Evolutionary conservation across 2,113 vertebrate genomes (phyloP).

Genomic region (Semnornis frantzii): DNA sequence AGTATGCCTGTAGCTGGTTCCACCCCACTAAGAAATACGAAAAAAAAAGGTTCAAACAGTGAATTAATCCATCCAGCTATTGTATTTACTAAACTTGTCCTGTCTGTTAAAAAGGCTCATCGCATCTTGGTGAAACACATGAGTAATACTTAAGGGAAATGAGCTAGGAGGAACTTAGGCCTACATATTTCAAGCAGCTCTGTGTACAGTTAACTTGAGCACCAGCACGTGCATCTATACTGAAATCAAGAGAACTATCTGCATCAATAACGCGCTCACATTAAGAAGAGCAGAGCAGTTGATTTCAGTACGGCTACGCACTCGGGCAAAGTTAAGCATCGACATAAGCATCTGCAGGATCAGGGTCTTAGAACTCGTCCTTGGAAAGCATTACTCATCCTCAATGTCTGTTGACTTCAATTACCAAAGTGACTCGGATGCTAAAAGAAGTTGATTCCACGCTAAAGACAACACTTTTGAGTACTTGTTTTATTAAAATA

Average conservation of each 20-base stretch:
- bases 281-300: neutral
- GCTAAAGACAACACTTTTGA: neutral
- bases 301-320: neutral
- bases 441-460: conserved; percentile 36
- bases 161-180: neutral
- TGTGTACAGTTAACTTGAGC: neutral
- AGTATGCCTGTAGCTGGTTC: neutral
- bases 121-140: conserved; percentile 1
- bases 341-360: conserved; percentile 44
- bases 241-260: neutral
- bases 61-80: neutral
- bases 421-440: conserved; percentile 32
- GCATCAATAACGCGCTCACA: neutral
- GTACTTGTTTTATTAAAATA: conserved; percentile 13
- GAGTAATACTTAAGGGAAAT: neutral
- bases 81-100: neutral
- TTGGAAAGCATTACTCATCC: conserved; percentile 71
- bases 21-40: neutral
- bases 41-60: neutral
- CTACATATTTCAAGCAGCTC: neutral
- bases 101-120: neutral
- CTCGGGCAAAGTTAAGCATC: conserved; percentile 27
- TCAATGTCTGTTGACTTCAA: conserved; percentile 48
- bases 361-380: conserved; percentile 56
- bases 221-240: neutral